Conservation (phyloP, 2,888 invertebrate species). For the Parochlus steinenii region DNA sequence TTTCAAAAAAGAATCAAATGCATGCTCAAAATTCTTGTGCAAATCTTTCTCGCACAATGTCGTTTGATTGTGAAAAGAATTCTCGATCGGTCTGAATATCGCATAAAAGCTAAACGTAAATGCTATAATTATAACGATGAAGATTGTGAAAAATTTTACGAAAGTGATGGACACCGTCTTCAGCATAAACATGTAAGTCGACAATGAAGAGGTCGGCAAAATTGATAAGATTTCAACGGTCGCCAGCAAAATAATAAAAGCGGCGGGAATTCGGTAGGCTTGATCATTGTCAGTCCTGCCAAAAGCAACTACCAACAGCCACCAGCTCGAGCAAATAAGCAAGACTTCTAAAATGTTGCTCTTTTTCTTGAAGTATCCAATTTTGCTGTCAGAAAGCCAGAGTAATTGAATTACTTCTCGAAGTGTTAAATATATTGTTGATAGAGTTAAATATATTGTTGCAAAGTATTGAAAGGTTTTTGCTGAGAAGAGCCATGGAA, state of each 20-base stretch:
- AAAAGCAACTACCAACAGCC: neutral
- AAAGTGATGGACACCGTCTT: conserved; percentile 10
- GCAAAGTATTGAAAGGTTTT: no score
- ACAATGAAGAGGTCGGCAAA: conserved; percentile 10
- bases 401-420: neutral
- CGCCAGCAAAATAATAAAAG: conserved; percentile 10
- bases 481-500: no score
- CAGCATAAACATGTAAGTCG: conserved; percentile 12
- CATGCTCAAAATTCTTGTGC: conserved; percentile 9
- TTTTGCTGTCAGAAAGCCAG: no score
- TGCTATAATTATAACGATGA: conserved; percentile 9
- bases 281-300: conserved; percentile 6
- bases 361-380: no score
- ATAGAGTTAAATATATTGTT: no score
- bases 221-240: conserved; percentile 10
- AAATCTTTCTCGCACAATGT: conserved; percentile 4
- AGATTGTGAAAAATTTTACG: conserved; percentile 11
- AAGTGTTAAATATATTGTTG: no score
- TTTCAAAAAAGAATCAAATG: conserved; percentile 9
- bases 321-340: conserved; percentile 5
- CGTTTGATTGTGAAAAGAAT: no score
- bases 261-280: conserved; percentile 6
- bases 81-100: conserved; percentile 5
- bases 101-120: conserved; percentile 11
- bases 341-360: no score